Evolutionary conservation across 1,140 invertebrate genomes (phyloP), one percentile per base, ranked within the genome.

Genomic region (Bathynomus jamesi): DNA sequence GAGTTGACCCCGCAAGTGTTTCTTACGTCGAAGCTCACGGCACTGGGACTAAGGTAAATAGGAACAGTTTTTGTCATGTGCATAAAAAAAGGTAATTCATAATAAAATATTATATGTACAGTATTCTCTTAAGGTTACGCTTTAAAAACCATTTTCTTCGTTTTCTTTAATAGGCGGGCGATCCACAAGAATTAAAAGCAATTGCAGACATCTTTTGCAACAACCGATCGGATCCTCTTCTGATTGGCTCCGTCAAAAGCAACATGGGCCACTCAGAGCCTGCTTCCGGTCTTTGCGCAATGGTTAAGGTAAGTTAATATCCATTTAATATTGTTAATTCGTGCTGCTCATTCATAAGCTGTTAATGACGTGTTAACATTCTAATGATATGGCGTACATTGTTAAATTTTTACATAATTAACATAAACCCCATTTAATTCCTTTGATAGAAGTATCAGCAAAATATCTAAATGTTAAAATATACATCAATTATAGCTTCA

Each of bases 241-340:
- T 96, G 2, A 89, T 99, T 79, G 96, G 96, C 2, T 97, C 95
- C 0, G 91, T 97, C 0, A 99, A 99, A 81, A 95, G 93, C 1
- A 99, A 98, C 82, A 96, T 98, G 93, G 96, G 96, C 0, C 96
- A 99, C 79, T 89, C 95, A 4, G 96, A 99, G 82, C 91, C 95
- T 4, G 93, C 94, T 0, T 97, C 95, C 75, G 93, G 93, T 40
- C 80, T 96, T 0, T 94, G 93, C 80, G 91, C 93, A 0, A 84
- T 98, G 63, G 91, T 91, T 1, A 98, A 98, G 81, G 85, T 75
- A 17, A 30, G 28, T 2, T 30, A 28, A 13, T 28, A 4, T 68
- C 40, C 40, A 46, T 46, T 46, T 11, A 46, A 11, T 46, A 46
- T n/a, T 11, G 40, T 46, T 46, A n/a, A n/a, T n/a, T n/a, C n/a